Conservation (phyloP, 1,140 invertebrate species). For the Bombus vancouverensis region DNA sequence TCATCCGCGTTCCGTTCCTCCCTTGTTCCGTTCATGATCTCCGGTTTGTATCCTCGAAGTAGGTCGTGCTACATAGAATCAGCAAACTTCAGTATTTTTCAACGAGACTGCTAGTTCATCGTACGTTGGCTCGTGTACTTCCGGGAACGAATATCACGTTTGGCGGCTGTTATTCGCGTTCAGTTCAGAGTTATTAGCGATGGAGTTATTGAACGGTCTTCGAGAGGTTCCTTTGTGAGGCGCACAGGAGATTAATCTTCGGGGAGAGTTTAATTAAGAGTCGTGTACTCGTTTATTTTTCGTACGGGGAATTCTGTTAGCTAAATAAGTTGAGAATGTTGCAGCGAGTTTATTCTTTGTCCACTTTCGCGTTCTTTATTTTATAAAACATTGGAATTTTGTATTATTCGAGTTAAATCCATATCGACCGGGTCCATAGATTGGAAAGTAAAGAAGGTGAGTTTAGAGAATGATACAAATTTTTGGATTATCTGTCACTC, state of each 20-base stretch:
- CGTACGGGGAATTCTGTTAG: no score
- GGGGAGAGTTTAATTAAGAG: not conserved
- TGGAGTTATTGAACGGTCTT: not conserved
- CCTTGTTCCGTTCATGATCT: slow-evolving; percentile 18
- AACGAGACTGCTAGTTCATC: not conserved
- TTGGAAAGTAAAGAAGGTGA: no score
- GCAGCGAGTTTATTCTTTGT: no score
- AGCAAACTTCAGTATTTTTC: not conserved
- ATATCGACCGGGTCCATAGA: no score
- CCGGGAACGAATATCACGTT: not conserved
- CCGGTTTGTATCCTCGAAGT: not conserved
- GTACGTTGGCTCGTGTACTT: not conserved
- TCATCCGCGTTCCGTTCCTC: not conserved
- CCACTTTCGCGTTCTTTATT: no score
- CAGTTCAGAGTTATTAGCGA: not conserved
- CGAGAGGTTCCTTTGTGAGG: not conserved
- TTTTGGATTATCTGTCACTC: no score
- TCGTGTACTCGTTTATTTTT: no score
- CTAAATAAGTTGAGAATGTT: no score
- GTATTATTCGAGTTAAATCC: no score
- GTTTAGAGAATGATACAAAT: no score
- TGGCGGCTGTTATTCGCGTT: not conserved
- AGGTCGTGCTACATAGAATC: slow-evolving; percentile 6
- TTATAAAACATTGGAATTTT: no score
- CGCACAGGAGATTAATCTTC: not conserved